Conservation (phyloP, 92 coral and sea anemone species). For the Porites cylindrica region DNA sequence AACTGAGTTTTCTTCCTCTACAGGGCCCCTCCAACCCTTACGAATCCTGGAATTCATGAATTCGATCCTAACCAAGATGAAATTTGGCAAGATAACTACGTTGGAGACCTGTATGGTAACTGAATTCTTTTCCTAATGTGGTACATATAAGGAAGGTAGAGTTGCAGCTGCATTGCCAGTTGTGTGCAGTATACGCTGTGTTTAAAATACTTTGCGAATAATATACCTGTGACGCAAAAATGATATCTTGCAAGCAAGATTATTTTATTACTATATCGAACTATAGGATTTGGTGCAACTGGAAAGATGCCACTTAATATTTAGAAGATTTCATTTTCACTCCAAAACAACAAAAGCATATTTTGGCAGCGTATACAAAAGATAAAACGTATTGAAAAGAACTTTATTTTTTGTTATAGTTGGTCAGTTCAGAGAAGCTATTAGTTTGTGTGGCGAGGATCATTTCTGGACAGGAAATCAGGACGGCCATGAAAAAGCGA, state of each 20-base stretch:
- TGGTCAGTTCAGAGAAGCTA: not conserved
- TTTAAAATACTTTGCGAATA: no score
- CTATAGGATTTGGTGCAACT: no score
- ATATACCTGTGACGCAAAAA: no score
- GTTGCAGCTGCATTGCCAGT: no score
- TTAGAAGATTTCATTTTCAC: no score
- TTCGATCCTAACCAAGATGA: constrained; percentile 8
- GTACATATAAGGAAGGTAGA: no score
- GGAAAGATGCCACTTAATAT: no score
- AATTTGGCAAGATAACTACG: not conserved
- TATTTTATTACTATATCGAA: no score
- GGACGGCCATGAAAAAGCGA: not conserved
- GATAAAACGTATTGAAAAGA: not conserved
- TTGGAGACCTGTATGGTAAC: constrained; percentile 8
- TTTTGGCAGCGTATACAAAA: not conserved
- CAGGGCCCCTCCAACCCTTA: not conserved
- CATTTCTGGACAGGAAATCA: constrained; percentile 9
- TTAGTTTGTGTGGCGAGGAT: not conserved
- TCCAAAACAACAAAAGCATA: no score
- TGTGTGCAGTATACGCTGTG: no score
- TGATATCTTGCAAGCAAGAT: no score
- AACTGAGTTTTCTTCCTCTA: not conserved
- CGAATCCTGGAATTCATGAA: constrained; percentile 10
- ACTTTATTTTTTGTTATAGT: not conserved
- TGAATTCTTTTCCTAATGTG: no score